phyloP scores from a whole-genome alignment of 2,888 invertebrate species.

The Eristalinus sepulchralis region DNA sequence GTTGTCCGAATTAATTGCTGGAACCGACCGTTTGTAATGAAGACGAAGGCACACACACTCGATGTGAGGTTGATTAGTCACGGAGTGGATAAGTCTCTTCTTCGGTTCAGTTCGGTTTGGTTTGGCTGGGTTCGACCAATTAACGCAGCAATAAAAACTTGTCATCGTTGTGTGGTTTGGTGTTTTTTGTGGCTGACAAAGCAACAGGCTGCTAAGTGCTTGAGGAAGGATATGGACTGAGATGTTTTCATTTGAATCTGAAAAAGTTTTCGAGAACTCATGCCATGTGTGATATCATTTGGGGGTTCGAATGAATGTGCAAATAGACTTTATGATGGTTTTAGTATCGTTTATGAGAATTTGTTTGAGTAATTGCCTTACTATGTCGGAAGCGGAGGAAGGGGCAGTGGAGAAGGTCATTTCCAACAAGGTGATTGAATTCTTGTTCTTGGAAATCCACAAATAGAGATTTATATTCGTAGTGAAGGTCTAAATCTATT shows the following conservation, averaged over 20 bases:
- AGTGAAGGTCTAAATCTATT: too few species aligned
- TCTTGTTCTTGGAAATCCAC: not conserved
- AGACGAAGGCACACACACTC: constrained; percentile 1
- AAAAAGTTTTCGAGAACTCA: not conserved
- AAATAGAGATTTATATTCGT: not conserved
- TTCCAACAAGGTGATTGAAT: not conserved
- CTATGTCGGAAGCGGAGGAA: not conserved
- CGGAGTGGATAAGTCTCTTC: constrained; percentile 14
- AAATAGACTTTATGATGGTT: not conserved
- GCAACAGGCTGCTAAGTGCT: not conserved
- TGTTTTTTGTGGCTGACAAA: not conserved
- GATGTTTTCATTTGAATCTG: not conserved
- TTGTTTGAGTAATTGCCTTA: not conserved
- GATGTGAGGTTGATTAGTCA: constrained; percentile 22
- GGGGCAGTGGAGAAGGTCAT: not conserved
- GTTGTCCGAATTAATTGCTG: constrained; percentile 19
- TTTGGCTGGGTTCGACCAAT: not conserved
- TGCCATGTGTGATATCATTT: not conserved
- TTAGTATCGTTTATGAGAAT: not conserved
- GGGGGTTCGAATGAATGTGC: not conserved
- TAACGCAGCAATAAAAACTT: not conserved
- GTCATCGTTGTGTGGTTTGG: not conserved
- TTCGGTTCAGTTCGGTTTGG: not conserved
- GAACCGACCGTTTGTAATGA: constrained; percentile 27
- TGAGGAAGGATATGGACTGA: not conserved